These are phyloP conservation scores for Cyanoliseus patagonus DNA, from an alignment of 2,113 vertebrate genomes.

Conservation along the genomic window DNA sequence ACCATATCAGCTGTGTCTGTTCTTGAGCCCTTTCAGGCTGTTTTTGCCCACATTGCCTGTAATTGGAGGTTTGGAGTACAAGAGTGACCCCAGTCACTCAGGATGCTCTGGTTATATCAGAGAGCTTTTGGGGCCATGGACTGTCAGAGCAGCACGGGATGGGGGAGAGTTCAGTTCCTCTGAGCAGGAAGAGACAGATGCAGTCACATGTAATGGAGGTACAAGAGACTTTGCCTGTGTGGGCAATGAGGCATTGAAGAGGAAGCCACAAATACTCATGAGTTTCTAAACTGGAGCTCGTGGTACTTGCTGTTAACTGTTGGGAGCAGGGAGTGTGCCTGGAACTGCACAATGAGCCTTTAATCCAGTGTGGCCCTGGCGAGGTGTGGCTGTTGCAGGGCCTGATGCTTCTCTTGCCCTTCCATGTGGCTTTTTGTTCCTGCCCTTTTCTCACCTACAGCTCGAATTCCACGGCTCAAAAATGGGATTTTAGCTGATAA, in stretches of 20 bases:
- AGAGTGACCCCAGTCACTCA: background rate
- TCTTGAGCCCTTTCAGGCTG: background rate
- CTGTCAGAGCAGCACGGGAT: background rate
- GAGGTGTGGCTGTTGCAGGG: background rate
- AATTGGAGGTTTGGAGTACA: background rate
- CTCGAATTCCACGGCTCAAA: background rate
- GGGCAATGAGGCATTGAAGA: background rate
- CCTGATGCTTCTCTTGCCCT: background rate
- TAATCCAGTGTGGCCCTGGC: background rate
- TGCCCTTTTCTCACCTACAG: background rate
- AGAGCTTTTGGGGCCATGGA: background rate
- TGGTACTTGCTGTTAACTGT: background rate
- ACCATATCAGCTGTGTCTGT: background rate
- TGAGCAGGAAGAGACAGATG: background rate
- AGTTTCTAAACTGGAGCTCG: background rate
- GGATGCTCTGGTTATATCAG: rapidly evolving
- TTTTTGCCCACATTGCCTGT: no score
- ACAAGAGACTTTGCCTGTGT: background rate
- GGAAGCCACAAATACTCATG: background rate
- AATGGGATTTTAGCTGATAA: background rate
- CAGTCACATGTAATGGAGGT: background rate
- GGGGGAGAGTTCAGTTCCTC: rapidly evolving
- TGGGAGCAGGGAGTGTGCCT: background rate
- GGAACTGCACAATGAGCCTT: background rate
- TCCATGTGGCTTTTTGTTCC: background rate